A percentile compares a stretch with the other conserved stretches of the same genome.
These are phyloP conservation scores for Myrmecophaga tridactyla DNA, from an alignment of 2,113 vertebrate species.

Conservation along the genomic window DNA sequence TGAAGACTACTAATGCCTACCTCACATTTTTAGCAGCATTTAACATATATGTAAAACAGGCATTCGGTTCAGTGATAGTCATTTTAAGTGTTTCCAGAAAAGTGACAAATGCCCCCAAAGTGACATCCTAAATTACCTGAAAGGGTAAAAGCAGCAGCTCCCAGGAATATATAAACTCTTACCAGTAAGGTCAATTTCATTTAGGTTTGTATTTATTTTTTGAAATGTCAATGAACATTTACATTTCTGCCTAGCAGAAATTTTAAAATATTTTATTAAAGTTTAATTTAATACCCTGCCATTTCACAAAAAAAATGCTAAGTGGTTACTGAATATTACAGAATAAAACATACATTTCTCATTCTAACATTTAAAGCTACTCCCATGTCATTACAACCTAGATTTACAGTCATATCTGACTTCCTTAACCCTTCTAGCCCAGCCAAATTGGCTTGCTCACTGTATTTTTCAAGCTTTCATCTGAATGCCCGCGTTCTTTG, in stretches of 20 bases:
- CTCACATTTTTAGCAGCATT: constrained; percentile 8
- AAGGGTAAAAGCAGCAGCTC: not conserved
- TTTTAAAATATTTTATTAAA: constrained; percentile 30
- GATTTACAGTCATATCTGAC: not conserved
- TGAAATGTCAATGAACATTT: constrained; percentile 5
- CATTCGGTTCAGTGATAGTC: not conserved
- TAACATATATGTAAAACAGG: not conserved
- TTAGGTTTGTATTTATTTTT: not conserved
- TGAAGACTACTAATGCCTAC: not conserved
- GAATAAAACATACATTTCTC: not conserved
- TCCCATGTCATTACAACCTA: not conserved
- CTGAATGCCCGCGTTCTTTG: not conserved
- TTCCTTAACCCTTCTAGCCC: not conserved
- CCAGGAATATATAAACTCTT: constrained; percentile 20
- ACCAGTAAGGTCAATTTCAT: constrained; percentile 21
- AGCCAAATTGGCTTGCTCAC: not conserved
- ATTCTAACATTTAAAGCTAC: not conserved
- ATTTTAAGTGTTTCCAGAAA: constrained; percentile 9
- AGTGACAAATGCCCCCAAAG: not conserved
- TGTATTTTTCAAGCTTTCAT: not conserved
- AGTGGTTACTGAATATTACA: not conserved
- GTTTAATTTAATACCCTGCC: not conserved
- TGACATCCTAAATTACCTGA: not conserved
- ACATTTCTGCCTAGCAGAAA: constrained; percentile 31
- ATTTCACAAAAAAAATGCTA: not conserved